Conservation (phyloP, 2,113 vertebrate genomes). For the Triplophysa siluroides region DNA sequence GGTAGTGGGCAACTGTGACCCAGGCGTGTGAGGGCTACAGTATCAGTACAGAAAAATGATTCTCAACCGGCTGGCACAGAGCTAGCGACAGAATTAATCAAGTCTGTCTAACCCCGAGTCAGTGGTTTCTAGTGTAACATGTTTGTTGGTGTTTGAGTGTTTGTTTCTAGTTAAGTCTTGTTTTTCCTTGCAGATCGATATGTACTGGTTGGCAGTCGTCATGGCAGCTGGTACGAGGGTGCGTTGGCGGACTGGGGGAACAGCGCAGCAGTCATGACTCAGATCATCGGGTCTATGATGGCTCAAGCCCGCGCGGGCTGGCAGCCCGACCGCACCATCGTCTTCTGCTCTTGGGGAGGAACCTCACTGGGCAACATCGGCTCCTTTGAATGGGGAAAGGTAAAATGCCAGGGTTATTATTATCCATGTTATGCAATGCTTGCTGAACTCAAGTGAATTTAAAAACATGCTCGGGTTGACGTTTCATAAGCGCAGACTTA, state of each 20-base stretch:
- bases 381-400: slow-evolving; percentile 95
- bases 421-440: no score
- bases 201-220: slow-evolving; percentile 83
- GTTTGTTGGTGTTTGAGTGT: slow-evolving; percentile 17
- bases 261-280: slow-evolving; percentile 80
- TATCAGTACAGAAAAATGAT: no score
- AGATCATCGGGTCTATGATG: slow-evolving; percentile 81
- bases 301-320: slow-evolving; percentile 79
- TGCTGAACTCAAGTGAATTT: no score
- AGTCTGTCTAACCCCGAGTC: no score
- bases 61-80: no score
- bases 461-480: no score
- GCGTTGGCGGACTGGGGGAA: slow-evolving; percentile 75
- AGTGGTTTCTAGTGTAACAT: background rate
- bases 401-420: slow-evolving; percentile 60
- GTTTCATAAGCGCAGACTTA: no score
- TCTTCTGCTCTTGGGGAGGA: slow-evolving; percentile 92
- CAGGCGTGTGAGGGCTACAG: no score
- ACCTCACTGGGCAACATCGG: slow-evolving; percentile 84
- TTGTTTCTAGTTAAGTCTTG: slow-evolving; percentile 1
- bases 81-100: no score
- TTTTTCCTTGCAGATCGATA: slow-evolving; percentile 81
- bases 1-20: no score
- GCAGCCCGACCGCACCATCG: slow-evolving; percentile 84
- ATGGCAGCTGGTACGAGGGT: slow-evolving; percentile 66